Evolutionary conservation across 2,888 invertebrate genomes (phyloP).

Genomic region (Cancer borealis): DNA sequence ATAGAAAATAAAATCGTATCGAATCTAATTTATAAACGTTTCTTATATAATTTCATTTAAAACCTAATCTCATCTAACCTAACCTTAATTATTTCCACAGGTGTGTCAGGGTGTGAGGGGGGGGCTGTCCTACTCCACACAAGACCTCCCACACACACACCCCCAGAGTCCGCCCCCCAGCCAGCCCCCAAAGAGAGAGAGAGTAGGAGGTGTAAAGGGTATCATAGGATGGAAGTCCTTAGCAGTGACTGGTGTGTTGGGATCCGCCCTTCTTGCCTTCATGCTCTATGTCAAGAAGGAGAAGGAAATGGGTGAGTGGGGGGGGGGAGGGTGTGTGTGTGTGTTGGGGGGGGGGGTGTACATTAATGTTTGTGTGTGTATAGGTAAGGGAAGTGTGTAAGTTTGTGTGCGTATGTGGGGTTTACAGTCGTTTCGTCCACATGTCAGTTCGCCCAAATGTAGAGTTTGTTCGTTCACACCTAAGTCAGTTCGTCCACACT

Average conservation of each 20-base stretch:
- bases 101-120: background rate
- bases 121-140: background rate
- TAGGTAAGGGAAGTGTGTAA: background rate
- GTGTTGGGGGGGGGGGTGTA: background rate
- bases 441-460: too few species aligned
- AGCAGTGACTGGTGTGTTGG: conserved; percentile 85
- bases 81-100: background rate
- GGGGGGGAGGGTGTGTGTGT: background rate
- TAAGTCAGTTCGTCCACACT: too few species aligned
- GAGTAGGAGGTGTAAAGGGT: background rate
- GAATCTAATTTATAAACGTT: too few species aligned
- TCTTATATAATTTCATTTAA: too few species aligned
- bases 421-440: too few species aligned
- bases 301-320: conserved; percentile 86
- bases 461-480: background rate
- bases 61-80: too few species aligned
- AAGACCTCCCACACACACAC: background rate
- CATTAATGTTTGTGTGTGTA: background rate
- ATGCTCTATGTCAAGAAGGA: conserved; percentile 89
- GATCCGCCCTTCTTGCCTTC: conserved; percentile 85
- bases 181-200: conserved; percentile 49
- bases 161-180: background rate
- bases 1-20: too few species aligned
- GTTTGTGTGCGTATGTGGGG: too few species aligned
- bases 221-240: conserved; percentile 92